Evolutionary conservation across 2,888 invertebrate species (phyloP), one percentile per base, ranked within the genome.

Genomic region (Trissoscelio sp.): DNA sequence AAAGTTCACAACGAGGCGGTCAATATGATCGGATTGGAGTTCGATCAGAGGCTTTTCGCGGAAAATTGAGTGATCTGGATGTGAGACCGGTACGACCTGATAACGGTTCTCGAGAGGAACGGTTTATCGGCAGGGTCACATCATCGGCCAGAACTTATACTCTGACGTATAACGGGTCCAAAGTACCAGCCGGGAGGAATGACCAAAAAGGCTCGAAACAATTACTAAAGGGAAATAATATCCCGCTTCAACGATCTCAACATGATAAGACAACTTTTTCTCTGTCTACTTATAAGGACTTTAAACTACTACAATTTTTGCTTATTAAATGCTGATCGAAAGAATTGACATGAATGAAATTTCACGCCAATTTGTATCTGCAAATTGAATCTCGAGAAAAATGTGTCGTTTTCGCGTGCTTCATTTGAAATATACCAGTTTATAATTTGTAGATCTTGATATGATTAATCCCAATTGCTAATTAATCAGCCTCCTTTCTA

Each of bases 41-140:
- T 64, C 46, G 57, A 39, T n/a, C 51, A 66, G 62, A 46, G 7
- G 67, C 42, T 72, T 77, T 81, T 72, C 46, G 28, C 53, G 70
- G 75, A 73, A 77, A 81, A 77, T 66, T 55, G 51, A 64, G 12
- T 34, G 75, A 77, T 77, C 81, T 55, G 73, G 72, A 55, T 77
- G 67, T 62, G 67, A 77, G 67, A 77, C 72, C 60, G 66, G 44
- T 22, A 44, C 53, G 81, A 81, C 66, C 81, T 24, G 72, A 73
- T 77, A 81, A 81, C 81, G 81, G 81, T 77, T 64, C 60, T 66
- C 16, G 12, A 20, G 53, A 64, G 48, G 44, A 74, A 75, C 70
- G 75, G 81, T 81, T 80, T 75, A 81, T 75, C 53, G 60, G 22
- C 58, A 60, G 75, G 81, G 81, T 81, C 75, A 60, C 53, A 75